Conservation (phyloP, 1,140 invertebrate genomes). For the Drosophila fuyamai region DNA sequence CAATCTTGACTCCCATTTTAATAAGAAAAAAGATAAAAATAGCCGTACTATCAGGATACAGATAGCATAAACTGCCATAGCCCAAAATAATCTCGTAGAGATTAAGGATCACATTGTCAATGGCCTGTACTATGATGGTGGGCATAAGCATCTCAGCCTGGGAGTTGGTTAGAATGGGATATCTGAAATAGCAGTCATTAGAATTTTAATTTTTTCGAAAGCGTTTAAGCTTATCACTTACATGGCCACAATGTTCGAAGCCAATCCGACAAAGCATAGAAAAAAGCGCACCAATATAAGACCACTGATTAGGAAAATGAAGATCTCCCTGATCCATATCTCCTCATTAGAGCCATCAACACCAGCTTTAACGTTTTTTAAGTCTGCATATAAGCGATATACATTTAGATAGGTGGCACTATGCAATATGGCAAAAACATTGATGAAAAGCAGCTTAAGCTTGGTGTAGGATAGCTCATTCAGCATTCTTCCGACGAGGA, state of each 20-base stretch:
- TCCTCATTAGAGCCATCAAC: conserved; percentile 42
- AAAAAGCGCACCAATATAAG: conserved; percentile 59
- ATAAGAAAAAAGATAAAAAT: conserved; percentile 57
- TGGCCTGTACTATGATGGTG: conserved; percentile 62
- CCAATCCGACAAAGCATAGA: conserved; percentile 59
- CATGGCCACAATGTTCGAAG: conserved; percentile 72
- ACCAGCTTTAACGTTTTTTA: conserved; percentile 44
- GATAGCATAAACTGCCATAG: conserved; percentile 53
- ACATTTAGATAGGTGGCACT: conserved; percentile 65
- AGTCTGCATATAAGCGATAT: conserved; percentile 47
- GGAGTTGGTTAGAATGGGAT: conserved; percentile 68
- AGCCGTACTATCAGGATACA: conserved; percentile 46
- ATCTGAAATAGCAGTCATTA: conserved; percentile 29
- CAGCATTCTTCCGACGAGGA: neutral
- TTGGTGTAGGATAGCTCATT: conserved; percentile 43
- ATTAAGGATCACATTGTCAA: conserved; percentile 64
- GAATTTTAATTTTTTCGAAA: neutral
- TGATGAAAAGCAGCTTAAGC: conserved; percentile 63
- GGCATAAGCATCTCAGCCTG: conserved; percentile 67
- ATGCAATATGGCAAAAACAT: conserved; percentile 60
- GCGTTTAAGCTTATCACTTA: conserved; percentile 22
- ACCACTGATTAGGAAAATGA: conserved; percentile 43
- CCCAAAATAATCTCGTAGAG: conserved; percentile 63
- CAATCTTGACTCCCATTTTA: conserved; percentile 58
- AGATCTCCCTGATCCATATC: conserved; percentile 53